phyloP scores from a whole-genome alignment of 2,113 vertebrate species.

The Paradoxurus hermaphroditus region DNA sequence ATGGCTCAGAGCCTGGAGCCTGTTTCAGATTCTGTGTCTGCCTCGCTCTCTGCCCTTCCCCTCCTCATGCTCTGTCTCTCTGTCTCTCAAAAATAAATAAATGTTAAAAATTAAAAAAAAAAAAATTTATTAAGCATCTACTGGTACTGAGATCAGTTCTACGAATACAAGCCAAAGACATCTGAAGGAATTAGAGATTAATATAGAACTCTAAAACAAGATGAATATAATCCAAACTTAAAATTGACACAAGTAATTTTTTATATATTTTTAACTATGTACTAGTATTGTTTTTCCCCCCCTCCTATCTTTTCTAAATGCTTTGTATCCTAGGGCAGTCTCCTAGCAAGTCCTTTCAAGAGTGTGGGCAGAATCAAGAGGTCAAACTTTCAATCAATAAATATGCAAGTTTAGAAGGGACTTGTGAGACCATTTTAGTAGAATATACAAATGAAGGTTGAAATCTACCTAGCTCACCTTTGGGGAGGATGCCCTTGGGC shows the following conservation, averaged over 20 bases:
- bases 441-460: not conserved
- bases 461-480: conserved; percentile 58
- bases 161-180: not conserved
- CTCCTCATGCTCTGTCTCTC: no score
- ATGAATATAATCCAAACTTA: not conserved
- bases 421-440: not conserved
- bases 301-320: not conserved
- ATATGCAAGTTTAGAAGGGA: not conserved
- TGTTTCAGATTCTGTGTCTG: no score
- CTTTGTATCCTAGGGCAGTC: not conserved
- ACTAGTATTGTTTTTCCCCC: not conserved
- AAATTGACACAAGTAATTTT: not conserved
- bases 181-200: not conserved
- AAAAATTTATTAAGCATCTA: not conserved
- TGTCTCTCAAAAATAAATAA: no score
- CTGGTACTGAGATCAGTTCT: not conserved
- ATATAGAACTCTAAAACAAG: not conserved
- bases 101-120: no score
- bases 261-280: not conserved
- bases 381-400: not conserved
- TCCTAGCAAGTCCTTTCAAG: not conserved
- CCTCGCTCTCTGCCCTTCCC: no score
- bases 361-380: not conserved
- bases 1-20: no score
- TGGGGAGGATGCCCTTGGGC: conserved; percentile 44